A percentile compares a stretch with the other conserved stretches of the same genome.
These are phyloP conservation scores for Himalopsyche phryganea DNA, from an alignment of 1,140 invertebrate genomes.

Conservation along the genomic window DNA sequence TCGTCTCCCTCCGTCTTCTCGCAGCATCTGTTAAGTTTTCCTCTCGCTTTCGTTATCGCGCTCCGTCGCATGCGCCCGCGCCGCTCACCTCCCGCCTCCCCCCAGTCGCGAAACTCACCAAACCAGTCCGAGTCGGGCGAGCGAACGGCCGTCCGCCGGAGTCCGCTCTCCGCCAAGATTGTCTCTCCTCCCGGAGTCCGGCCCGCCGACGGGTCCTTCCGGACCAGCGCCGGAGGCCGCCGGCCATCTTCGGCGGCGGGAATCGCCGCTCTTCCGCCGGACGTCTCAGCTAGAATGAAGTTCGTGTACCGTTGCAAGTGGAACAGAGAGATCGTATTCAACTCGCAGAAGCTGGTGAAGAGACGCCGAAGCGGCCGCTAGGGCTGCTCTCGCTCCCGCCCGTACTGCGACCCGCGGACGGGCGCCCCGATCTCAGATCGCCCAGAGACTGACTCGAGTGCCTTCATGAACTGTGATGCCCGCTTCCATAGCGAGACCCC, in stretches of 20 bases:
- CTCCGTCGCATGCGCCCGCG: no score
- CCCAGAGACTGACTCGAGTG: background rate
- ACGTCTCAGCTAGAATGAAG: slow-evolving; percentile 54
- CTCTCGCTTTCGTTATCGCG: no score
- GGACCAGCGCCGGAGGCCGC: slow-evolving; percentile 28
- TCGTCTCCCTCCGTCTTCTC: no score
- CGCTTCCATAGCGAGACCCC: background rate
- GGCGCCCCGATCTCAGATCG: background rate
- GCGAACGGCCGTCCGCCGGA: background rate
- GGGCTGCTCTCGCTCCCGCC: background rate
- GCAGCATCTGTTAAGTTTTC: no score
- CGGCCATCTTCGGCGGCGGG: slow-evolving; percentile 30
- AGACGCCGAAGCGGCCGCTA: slow-evolving; percentile 59
- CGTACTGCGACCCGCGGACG: background rate
- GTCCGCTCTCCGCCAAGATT: slow-evolving; percentile 18
- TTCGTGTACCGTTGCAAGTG: slow-evolving; percentile 83
- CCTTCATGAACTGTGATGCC: no score
- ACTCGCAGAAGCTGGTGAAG: slow-evolving; percentile 84
- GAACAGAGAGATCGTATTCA: slow-evolving; percentile 85
- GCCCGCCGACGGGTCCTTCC: slow-evolving; percentile 43
- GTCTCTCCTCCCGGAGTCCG: slow-evolving; percentile 30
- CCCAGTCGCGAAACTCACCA: no score
- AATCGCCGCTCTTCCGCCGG: slow-evolving; percentile 38
- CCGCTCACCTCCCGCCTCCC: no score
- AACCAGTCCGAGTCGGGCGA: background rate